phyloP scores from a whole-genome alignment of 2,888 invertebrate species.

The Lydus trimaculatus region DNA sequence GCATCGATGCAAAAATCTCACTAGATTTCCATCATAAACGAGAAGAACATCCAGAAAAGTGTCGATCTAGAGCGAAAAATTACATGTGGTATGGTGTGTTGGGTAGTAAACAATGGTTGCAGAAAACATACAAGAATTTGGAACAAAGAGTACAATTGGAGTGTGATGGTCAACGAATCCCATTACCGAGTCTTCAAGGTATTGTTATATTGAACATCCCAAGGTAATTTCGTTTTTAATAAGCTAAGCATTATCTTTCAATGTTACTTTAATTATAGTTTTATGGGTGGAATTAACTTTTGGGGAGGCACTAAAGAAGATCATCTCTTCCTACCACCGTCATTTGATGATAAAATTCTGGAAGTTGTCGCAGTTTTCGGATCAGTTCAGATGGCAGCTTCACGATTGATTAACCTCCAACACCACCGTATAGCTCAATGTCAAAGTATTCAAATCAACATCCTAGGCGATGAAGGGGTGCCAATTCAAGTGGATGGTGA shows the following conservation, averaged over 20 bases:
- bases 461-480: conserved; percentile 87
- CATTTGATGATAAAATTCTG: conserved; percentile 94
- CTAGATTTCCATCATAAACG: conserved; percentile 96
- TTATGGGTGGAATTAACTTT: conserved; percentile 98
- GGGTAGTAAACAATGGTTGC: conserved; percentile 80
- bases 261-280: conserved; percentile 65
- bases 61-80: conserved; percentile 91
- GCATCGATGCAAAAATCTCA: conserved; percentile 97
- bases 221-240: conserved; percentile 65
- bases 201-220: conserved; percentile 97
- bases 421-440: conserved; percentile 98
- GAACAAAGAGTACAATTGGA: conserved; percentile 95
- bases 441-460: conserved; percentile 94
- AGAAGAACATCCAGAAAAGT: conserved; percentile 97
- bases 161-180: conserved; percentile 95
- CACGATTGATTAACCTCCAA: conserved; percentile 91
- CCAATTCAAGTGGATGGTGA: conserved; percentile 98
- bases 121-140: conserved; percentile 94
- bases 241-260: background rate
- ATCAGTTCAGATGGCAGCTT: conserved; percentile 97
- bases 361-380: conserved; percentile 99
- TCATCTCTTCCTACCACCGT: conserved; percentile 90
- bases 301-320: conserved; percentile 96
- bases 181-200: conserved; percentile 93
- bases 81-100: conserved; percentile 95